Evolutionary conservation across 2,888 invertebrate species (phyloP), one percentile per base, ranked within the genome.

Genomic region (Microctonus brassicae): DNA sequence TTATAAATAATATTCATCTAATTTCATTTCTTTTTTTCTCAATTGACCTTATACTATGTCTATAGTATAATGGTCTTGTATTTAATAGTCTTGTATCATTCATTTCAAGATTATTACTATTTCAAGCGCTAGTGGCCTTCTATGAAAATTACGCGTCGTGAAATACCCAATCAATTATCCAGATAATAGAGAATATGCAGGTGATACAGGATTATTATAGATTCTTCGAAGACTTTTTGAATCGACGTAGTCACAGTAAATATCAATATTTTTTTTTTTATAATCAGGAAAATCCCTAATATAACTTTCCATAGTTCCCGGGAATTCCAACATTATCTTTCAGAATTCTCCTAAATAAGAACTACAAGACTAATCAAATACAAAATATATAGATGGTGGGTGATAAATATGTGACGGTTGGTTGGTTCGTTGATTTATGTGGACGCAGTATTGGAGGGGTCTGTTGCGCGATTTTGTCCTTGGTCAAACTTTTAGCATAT

Each of bases 401-500:
- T 20, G 17, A 13, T n/a, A n/a, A 20, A 11, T 58, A 34, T 58
- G 33, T 17, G 13, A 55, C 55, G 9, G 58, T 58, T 33, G 10
- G 20, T 33, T 65, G 22, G 1, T 42, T 20, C n/a, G 24, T 42
- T 24, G 24, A 24, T 39, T 24, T 9, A 17, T 26, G 29, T 47
- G 47, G 29, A 52, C n/a, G 73, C 63, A 63, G 22, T n/a, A 34
- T 36, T 69, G 75, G 76, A 74, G 73, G 76, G 76, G 76, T 74
- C 63, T 63, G 26, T 66, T 65, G 67, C 36, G 76, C 76, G 77
- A 76, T 80, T 75, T 76, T 73, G 86, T 84, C 86, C 86, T 86
- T 86, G 86, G 77, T 80, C 64, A 39, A 79, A 77, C 76, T 77
- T 74, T 83, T 80, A 83, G 82, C 79, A 78, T 85, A 86, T 86